Conservation (phyloP, 2,113 vertebrate species). For the Parotia lawesii region DNA sequence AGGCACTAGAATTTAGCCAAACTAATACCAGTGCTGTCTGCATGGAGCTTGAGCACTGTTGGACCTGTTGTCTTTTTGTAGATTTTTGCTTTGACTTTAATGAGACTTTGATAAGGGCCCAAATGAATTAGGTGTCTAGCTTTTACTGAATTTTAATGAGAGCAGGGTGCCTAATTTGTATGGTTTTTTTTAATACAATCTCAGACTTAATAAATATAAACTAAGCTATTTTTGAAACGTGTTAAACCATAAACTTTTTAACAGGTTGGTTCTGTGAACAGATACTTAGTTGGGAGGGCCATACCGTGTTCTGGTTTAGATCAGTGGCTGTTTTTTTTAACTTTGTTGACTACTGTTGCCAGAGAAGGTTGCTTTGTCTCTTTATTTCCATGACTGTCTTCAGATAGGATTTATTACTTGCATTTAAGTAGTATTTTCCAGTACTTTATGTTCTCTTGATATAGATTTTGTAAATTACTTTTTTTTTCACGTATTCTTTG, state of each 20-base stretch:
- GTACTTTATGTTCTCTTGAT: background rate
- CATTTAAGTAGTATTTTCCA: background rate
- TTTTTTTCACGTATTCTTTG: background rate
- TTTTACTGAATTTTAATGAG: background rate
- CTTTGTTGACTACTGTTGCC: background rate
- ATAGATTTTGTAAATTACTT: background rate
- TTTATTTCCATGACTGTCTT: background rate
- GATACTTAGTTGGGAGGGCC: background rate
- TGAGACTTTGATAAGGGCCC: background rate
- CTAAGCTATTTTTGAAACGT: background rate
- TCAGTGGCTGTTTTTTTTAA: background rate
- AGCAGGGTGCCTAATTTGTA: background rate
- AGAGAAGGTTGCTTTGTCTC: background rate
- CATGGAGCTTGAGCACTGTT: background rate
- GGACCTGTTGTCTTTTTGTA: background rate
- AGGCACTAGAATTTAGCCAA: background rate
- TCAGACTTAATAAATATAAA: background rate
- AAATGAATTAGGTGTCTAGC: background rate
- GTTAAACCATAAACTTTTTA: background rate
- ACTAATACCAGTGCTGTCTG: background rate
- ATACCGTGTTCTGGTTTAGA: background rate
- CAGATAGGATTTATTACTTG: background rate
- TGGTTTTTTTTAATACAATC: accelerated
- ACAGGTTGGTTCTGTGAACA: background rate
- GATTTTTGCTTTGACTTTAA: background rate